phyloP scores from a whole-genome alignment of 2,113 vertebrate genomes.

The Gasterosteus nipponicus region DNA sequence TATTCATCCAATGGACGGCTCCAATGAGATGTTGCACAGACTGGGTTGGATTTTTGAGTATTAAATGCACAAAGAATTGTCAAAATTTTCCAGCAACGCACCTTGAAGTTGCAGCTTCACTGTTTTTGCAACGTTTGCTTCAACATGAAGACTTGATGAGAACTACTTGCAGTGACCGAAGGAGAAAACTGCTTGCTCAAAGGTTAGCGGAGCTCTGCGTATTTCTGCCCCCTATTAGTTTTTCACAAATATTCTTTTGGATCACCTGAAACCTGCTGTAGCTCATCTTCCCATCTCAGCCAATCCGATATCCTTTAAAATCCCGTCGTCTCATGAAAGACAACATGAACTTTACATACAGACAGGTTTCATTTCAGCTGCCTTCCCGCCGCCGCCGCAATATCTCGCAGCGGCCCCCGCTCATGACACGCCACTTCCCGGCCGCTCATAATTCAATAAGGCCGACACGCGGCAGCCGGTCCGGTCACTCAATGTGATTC shows the following conservation, averaged over 20 bases:
- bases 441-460: conserved; percentile 75
- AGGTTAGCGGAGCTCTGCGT: not conserved
- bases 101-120: too few relatives aligned
- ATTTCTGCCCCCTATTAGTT: not conserved
- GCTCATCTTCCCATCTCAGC: conserved; percentile 45
- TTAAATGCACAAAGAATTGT: too few relatives aligned
- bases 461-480: conserved; percentile 55
- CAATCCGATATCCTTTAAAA: conserved; percentile 51
- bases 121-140: too few relatives aligned
- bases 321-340: conserved; percentile 50
- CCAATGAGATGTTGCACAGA: not conserved
- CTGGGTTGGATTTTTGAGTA: not conserved
- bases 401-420: conserved; percentile 34
- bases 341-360: conserved; percentile 63
- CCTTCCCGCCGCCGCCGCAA: conserved; percentile 44
- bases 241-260: not conserved
- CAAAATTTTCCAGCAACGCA: too few relatives aligned
- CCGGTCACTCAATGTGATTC: conserved; percentile 67
- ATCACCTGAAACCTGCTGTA: conserved; percentile 8
- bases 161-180: too few relatives aligned
- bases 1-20: not conserved
- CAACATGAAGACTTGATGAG: too few relatives aligned
- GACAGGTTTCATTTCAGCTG: conserved; percentile 58
- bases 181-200: not conserved
- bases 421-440: conserved; percentile 66